Conservation (phyloP, 2,113 vertebrate genomes). For the Jaculus jaculus region DNA sequence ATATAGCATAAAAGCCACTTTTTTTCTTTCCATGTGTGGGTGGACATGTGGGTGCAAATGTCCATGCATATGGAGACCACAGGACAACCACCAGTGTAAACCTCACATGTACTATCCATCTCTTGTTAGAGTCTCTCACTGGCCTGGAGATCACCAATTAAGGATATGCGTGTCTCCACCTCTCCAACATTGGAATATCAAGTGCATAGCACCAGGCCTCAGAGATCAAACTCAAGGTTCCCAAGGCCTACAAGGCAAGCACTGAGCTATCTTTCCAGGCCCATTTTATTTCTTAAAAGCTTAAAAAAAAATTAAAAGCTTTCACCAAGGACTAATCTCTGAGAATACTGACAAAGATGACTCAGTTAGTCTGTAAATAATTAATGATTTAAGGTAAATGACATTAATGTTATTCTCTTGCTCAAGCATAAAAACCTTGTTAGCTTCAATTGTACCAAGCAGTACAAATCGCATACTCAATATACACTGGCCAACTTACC, state of each 20-base stretch:
- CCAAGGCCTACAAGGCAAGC: too few species aligned
- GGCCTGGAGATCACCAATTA: too few species aligned
- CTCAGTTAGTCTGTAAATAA: not conserved
- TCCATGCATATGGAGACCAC: too few species aligned
- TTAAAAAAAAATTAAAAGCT: not conserved
- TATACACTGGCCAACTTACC: slow-evolving; percentile 32
- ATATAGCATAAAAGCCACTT: not conserved
- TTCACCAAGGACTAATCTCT: slow-evolving; percentile 47
- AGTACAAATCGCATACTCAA: slow-evolving; percentile 15
- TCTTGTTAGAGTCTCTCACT: too few species aligned
- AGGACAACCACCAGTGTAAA: too few species aligned
- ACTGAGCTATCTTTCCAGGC: not conserved
- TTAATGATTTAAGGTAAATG: slow-evolving; percentile 45
- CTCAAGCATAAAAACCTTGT: not conserved
- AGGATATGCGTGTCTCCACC: too few species aligned
- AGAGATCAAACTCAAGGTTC: too few species aligned
- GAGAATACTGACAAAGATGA: not conserved
- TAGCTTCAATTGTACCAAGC: slow-evolving; percentile 6
- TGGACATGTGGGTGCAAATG: too few species aligned
- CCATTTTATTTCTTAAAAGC: slow-evolving; percentile 32
- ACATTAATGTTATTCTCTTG: slow-evolving; percentile 27
- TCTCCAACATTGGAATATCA: too few species aligned
- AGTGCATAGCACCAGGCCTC: too few species aligned
- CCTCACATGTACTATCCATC: too few species aligned
- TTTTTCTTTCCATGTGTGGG: too few species aligned